Percentiles rank a stretch among this genome's conserved stretches.
phyloP scores from a whole-genome alignment of 92 coral and sea anemone genomes.

The Montipora capitata region DNA sequence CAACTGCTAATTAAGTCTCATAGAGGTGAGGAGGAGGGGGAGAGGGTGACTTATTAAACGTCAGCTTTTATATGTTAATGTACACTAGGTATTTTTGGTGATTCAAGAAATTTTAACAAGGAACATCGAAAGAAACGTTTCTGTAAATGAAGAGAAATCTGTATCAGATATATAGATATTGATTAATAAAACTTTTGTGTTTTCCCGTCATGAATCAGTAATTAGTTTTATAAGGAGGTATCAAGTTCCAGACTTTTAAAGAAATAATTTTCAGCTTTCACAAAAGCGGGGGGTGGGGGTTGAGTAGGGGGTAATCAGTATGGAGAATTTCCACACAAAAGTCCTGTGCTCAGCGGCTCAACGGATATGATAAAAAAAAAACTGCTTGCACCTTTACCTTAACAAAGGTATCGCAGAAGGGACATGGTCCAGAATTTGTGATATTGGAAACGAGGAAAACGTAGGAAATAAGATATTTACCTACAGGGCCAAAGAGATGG shows the following conservation, averaged over 20 bases:
- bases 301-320: neutral
- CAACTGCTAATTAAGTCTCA: neutral
- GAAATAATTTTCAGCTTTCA: neutral
- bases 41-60: neutral
- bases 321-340: neutral
- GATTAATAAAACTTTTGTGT: neutral
- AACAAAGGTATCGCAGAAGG: too few relatives aligned
- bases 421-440: too few relatives aligned
- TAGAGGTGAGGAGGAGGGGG: neutral
- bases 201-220: neutral
- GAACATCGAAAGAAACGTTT: slow-evolving; percentile 21
- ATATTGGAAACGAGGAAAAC: neutral
- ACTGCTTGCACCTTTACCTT: too few relatives aligned
- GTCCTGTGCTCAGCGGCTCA: neutral
- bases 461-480: slow-evolving; percentile 20
- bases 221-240: too few relatives aligned
- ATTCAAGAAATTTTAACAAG: slow-evolving; percentile 30
- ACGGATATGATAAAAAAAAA: neutral
- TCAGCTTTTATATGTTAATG: neutral
- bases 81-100: slow-evolving; percentile 3
- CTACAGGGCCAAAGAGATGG: slow-evolving; percentile 52
- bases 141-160: slow-evolving; percentile 23
- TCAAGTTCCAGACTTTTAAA: neutral
- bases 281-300: neutral
- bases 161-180: slow-evolving; percentile 29